phyloP scores from a whole-genome alignment of 2,113 vertebrate species.

The Catharus fuscescens region DNA sequence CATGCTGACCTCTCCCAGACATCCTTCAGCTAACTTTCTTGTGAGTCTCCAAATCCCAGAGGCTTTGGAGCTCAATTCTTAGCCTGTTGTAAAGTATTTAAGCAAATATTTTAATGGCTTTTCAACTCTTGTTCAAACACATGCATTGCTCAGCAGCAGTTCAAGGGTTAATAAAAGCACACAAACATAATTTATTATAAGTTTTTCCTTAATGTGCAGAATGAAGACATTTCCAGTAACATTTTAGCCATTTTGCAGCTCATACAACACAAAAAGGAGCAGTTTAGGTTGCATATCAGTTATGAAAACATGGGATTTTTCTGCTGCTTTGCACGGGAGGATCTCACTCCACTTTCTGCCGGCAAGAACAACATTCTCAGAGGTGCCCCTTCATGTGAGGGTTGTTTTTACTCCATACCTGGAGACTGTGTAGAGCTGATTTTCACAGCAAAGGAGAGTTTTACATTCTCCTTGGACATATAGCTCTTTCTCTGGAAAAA shows the following conservation, averaged over 20 bases:
- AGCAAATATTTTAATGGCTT: conserved; percentile 62
- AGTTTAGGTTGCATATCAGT: background rate
- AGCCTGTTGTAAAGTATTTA: conserved; percentile 15
- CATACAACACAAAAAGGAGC: background rate
- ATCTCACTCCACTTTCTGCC: background rate
- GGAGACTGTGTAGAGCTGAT: background rate
- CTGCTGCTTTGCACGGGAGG: background rate
- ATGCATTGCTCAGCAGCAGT: conserved; percentile 5
- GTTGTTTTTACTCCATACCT: background rate
- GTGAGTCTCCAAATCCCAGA: background rate
- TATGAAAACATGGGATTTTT: conserved; percentile 7
- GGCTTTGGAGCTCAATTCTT: conserved; percentile 22
- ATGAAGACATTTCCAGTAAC: conserved; percentile 11
- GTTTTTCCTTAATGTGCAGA: background rate
- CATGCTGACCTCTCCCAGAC: conserved; percentile 11
- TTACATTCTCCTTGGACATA: background rate
- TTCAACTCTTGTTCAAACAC: conserved; percentile 48
- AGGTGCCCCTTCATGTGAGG: background rate
- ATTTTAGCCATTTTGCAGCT: background rate
- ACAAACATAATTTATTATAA: conserved; percentile 4
- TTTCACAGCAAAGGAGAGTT: background rate
- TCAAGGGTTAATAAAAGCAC: conserved; percentile 50
- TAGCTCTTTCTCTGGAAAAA: background rate
- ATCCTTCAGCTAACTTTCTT: conserved; percentile 17
- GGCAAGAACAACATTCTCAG: background rate